Conservation (phyloP, 2,888 invertebrate genomes). For the Chloroclysta siterata region DNA sequence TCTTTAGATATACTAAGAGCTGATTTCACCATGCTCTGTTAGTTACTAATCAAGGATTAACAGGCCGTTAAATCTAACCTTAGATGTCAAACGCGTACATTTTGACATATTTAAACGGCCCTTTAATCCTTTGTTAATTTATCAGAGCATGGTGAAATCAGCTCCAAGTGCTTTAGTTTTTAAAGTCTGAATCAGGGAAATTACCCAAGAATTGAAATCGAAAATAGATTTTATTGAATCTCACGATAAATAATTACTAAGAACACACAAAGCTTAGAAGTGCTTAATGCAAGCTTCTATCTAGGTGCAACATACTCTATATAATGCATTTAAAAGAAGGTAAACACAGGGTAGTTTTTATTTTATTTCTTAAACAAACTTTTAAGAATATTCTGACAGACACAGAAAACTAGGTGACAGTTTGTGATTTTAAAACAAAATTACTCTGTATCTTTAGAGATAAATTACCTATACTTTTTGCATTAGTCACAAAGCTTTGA, state of each 20-base stretch:
- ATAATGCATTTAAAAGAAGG: conserved; percentile 8
- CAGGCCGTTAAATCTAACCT: too few species aligned
- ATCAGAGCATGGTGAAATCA: too few species aligned
- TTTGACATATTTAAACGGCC: too few species aligned
- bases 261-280: conserved; percentile 40
- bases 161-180: too few species aligned
- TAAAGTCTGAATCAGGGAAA: too few species aligned
- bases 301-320: conserved; percentile 31
- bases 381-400: too few species aligned
- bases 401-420: neutral
- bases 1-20: too few species aligned
- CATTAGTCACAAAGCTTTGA: conserved; percentile 26
- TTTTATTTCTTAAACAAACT: neutral
- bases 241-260: conserved; percentile 21
- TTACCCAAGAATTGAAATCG: neutral
- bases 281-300: conserved; percentile 17
- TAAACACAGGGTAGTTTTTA: neutral
- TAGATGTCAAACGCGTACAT: too few species aligned
- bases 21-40: too few species aligned
- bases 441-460: conserved; percentile 4
- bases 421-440: neutral
- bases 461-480: neutral
- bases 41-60: too few species aligned
- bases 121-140: too few species aligned
- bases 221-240: neutral